Evolutionary conservation across 2,888 invertebrate genomes (phyloP).

Genomic region (Drosophila aldrichi): DNA sequence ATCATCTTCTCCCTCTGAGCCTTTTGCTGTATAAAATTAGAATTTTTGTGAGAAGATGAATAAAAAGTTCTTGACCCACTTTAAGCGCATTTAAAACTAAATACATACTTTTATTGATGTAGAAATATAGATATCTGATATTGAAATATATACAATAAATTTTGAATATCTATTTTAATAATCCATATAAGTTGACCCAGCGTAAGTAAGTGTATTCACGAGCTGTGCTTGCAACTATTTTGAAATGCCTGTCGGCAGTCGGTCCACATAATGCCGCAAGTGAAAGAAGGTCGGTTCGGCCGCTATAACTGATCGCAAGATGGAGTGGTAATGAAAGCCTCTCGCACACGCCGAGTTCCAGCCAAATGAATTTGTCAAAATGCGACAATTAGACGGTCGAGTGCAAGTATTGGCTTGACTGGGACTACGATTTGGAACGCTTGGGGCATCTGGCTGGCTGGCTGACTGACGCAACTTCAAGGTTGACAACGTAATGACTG

Average conservation of each 20-base stretch:
- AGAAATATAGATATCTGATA: not conserved
- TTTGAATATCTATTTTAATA: not conserved
- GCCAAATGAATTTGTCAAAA: conserved; percentile 73
- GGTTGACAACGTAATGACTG: conserved; percentile 51
- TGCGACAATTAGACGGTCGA: conserved; percentile 66
- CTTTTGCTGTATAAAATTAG: not conserved
- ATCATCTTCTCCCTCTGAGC: too few relatives aligned
- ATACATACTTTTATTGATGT: too few relatives aligned
- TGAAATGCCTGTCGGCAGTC: conserved; percentile 24
- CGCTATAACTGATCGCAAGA: conserved; percentile 33
- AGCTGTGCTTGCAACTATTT: not conserved
- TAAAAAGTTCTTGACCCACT: not conserved
- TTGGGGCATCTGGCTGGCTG: conserved; percentile 19
- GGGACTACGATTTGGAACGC: not conserved
- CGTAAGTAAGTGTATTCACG: conserved; percentile 26
- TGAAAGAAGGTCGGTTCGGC: conserved; percentile 63
- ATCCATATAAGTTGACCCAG: not conserved
- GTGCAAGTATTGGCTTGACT: conserved; percentile 5
- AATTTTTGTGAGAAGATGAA: not conserved
- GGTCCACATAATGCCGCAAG: conserved; percentile 65
- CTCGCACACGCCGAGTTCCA: conserved; percentile 35
- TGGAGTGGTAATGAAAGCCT: conserved; percentile 66
- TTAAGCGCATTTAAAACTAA: not conserved
- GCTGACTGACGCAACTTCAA: conserved; percentile 68
- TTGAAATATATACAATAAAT: not conserved